phyloP scores from a whole-genome alignment of 2,113 vertebrate species.

The Hoplias malabaricus region DNA sequence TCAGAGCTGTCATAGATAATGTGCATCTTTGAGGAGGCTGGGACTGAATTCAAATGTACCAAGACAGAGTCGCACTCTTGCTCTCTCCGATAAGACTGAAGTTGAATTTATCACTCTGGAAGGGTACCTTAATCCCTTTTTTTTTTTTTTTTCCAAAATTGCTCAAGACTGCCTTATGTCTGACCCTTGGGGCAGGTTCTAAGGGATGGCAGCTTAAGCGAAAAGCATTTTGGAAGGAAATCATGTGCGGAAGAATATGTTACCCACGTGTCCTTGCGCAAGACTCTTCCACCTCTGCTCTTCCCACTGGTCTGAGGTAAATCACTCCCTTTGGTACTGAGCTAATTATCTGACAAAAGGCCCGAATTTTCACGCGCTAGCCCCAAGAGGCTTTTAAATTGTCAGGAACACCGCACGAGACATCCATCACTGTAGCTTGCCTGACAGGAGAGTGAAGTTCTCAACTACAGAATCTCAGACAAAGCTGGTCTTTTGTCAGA shows the following conservation, averaged over 20 bases:
- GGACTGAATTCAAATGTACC: constrained; percentile 32
- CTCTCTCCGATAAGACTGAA: constrained; percentile 21
- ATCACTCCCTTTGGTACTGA: constrained; percentile 23
- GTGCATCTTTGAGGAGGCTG: constrained; percentile 32
- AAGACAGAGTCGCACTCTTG: constrained; percentile 22
- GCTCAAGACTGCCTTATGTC: not conserved
- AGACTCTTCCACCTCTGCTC: constrained; percentile 4
- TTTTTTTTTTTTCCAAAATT: too few relatives aligned
- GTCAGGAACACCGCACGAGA: constrained; percentile 34
- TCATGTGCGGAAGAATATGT: not conserved
- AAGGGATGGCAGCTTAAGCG: constrained; percentile 8
- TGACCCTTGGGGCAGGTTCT: constrained; percentile 11
- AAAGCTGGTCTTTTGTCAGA: constrained; percentile 19
- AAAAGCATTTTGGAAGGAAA: constrained; percentile 27
- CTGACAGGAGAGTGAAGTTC: constrained; percentile 13
- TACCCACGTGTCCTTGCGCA: constrained; percentile 12
- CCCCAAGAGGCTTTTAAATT: constrained; percentile 28
- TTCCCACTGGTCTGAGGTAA: constrained; percentile 29
- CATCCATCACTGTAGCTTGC: constrained; percentile 18
- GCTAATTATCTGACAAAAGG: constrained; percentile 41
- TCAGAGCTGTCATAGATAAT: constrained; percentile 45
- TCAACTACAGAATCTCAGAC: constrained; percentile 11
- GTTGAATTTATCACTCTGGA: constrained; percentile 24
- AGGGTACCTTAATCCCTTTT: constrained; percentile 6
- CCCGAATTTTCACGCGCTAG: constrained; percentile 8